Base-by-base conservation (phyloP, 2,888 invertebrate species). In the Ditylenchus weischeri region DNA sequence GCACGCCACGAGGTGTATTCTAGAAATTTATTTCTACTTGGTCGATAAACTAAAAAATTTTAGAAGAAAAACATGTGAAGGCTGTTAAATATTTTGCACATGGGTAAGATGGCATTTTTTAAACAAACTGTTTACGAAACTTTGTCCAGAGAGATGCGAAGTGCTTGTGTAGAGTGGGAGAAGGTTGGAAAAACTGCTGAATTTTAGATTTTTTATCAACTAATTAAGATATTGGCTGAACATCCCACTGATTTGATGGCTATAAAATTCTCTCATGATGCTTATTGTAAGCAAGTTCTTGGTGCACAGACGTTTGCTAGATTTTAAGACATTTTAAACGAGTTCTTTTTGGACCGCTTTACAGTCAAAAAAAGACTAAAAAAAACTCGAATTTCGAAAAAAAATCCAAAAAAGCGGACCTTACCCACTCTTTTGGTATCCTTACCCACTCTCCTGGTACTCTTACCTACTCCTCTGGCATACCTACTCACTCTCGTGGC, bases 161-260 rank as follows among this genome's bases (percentile, higher is more conserved):
- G 81, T 62, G 86, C 86, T 0, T 83, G 83, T 54, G 69, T 77
- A 4, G 77, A 80, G 4, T 87, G 86, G 86, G 86, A 86, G 72
- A 77, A 83, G 15, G 43, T 43, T 1, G 43, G 8, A 3, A 43
- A 43, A 43, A 43, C 13, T 43, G 3, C 13, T 13, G 43, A 10
- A 43, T 43, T 38, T 43, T 8, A 10, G 13, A 43, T 43, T 43
- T 43, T 8, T 15, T 6, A 43, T 2, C 43, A 43, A 43, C 8
- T 43, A 43, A 10, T 43, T 8, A 6, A 43, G 43, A 85, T 86
- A 29, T 73, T 86, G 60, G 69, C 83, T 7, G 84, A 84, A 5
- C 76, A 85, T 73, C 87, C 86, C 3, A 82, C 78, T 29, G 87
- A 87, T 72, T 81, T 86, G 71, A 77, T 86, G 72, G 86, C 87